Conservation (phyloP, 2,797 vertebrate species). For the Spinus pinus region DNA sequence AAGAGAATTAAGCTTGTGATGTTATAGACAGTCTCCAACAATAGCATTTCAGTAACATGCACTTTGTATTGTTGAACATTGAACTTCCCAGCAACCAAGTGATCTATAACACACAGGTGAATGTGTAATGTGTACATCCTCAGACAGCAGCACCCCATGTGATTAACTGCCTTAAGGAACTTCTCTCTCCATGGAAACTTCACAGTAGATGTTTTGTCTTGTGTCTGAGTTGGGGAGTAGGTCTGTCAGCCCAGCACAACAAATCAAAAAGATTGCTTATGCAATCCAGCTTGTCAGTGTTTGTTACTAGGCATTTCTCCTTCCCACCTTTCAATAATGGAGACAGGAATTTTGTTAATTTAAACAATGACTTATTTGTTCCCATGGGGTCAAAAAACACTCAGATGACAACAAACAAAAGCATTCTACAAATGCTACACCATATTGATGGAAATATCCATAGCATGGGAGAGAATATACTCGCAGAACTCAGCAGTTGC, state of each 20-base stretch:
- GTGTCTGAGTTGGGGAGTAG: background rate
- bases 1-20: background rate
- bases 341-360: background rate
- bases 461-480: background rate
- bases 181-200: slow-evolving; percentile 12
- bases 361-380: background rate
- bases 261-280: slow-evolving; percentile 22
- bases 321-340: slow-evolving; percentile 16
- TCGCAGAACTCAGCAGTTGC: background rate
- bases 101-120: background rate
- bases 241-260: slow-evolving; percentile 25
- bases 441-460: background rate
- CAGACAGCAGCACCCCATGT: background rate
- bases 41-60: background rate
- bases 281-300: background rate
- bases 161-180: slow-evolving; percentile 22
- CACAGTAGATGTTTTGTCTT: background rate
- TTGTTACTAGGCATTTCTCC: background rate
- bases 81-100: background rate
- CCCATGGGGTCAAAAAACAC: background rate
- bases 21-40: background rate
- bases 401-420: background rate
- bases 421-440: background rate
- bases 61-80: background rate
- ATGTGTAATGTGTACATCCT: background rate